These are phyloP conservation scores for Pampusana beccarii DNA, from an alignment of 2,113 vertebrate genomes.

Conservation along the genomic window DNA sequence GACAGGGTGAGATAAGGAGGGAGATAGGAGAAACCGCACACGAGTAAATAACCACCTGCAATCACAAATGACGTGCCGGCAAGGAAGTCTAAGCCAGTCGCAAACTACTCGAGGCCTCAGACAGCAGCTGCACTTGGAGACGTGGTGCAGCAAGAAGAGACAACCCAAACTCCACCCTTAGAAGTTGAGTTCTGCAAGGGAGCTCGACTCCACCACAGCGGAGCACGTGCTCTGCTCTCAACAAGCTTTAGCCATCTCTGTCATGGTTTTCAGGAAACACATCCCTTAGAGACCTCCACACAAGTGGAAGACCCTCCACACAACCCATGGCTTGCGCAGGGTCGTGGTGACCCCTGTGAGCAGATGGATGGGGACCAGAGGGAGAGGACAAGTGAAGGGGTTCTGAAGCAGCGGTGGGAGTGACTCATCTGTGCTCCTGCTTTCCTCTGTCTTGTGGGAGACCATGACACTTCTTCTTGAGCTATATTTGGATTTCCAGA, in stretches of 20 bases:
- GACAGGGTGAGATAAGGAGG: conserved; percentile 15
- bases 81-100: neutral
- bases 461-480: neutral
- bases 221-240: fast-evolving
- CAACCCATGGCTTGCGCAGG: neutral
- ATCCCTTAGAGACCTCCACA: neutral
- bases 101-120: neutral
- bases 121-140: neutral
- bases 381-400: neutral
- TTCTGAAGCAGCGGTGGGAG: neutral
- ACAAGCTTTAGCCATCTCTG: neutral
- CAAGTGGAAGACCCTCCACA: fast-evolving
- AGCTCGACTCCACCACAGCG: fast-evolving
- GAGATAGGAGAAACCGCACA: neutral
- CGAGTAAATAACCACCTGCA: conserved; percentile 10
- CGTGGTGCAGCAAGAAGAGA: neutral
- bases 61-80: neutral
- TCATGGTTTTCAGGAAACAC: neutral
- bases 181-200: neutral
- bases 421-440: no score
- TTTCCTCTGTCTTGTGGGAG: neutral
- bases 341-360: fast-evolving
- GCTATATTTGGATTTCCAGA: neutral
- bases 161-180: neutral
- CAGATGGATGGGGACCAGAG: neutral